A percentile compares a stretch with the other conserved stretches of the same genome.
Evolutionary conservation across 1,140 invertebrate genomes (phyloP).

Genomic region (Chelonus insularis): DNA sequence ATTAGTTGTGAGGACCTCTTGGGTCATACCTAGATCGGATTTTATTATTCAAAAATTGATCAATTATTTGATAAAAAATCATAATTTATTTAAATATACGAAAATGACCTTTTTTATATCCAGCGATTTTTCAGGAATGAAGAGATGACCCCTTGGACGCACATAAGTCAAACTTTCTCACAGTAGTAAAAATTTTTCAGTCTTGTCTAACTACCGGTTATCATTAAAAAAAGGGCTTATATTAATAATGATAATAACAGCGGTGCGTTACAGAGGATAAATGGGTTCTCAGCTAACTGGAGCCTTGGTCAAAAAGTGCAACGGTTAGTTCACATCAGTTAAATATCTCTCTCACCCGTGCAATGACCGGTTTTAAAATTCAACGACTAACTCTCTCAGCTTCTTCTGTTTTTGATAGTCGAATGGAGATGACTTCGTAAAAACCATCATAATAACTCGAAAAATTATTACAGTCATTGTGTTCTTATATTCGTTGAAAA

Average conservation of each 20-base stretch:
- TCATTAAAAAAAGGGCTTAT: constrained; percentile 38
- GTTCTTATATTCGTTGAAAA: not conserved
- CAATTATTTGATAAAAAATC: no score
- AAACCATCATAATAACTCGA: not conserved
- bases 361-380: constrained; percentile 6
- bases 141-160: not conserved
- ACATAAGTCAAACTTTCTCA: constrained; percentile 38
- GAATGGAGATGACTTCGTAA: not conserved
- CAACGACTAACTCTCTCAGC: not conserved
- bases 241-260: constrained; percentile 53
- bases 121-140: no score
- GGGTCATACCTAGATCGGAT: no score
- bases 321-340: not conserved
- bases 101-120: no score
- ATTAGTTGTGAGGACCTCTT: no score
- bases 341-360: not conserved
- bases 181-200: constrained; percentile 38
- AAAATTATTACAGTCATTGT: constrained; percentile 11
- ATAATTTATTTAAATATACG: no score
- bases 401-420: not conserved
- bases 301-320: not conserved
- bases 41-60: no score
- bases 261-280: constrained; percentile 36
- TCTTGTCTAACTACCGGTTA: constrained; percentile 38
- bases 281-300: not conserved